Base-by-base conservation (phyloP, 2,888 invertebrate species). In the Gryllus longicercus region DNA sequence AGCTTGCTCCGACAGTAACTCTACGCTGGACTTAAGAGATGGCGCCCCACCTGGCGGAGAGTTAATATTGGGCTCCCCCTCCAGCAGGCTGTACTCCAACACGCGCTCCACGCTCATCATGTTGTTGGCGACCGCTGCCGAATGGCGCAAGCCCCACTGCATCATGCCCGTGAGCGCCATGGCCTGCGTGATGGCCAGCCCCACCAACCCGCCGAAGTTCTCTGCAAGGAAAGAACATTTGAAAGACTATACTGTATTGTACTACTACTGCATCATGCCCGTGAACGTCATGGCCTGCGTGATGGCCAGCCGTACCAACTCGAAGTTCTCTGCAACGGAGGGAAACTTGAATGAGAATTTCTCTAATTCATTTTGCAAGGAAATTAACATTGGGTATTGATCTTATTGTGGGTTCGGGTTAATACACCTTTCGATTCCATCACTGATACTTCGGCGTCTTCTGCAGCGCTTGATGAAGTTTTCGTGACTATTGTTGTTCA, bases 31-130 rank as follows among this genome's bases (percentile, higher is more conserved):
- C 38, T 5, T 38, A 38, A 38, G 38, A 38, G 8, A 38, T 38
- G 38, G 38, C 4, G n/a, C 63, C 63, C 49, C 12, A 79, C 79
- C 78, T 0, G 83, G 82, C 8, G 25, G 78, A 38, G 83, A 77
- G 50, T 84, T 82, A 18, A 91, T 85, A 0, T 91, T 88, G 0
- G 89, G 86, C 83, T 94, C 94, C 0, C 91, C 84, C 1, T 92
- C 90, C n/a, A 96, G 88, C 38, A 90, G 88, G 1, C 92, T 91
- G 86, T 97, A 97, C 85, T 96, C 95, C 14, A 95, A 86, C 0
- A 96, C 92, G 86, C 96, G 91, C 87, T 98, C 98, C 0, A 98
- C 97, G 10, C 95, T 93, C 4, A 95, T 96, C 95, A 96, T 95
- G 83, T 93, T 94, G 85, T 95, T 96, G 86, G 93, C 95, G 14